These are phyloP conservation scores for Caenorhabditis sp. DNA, from an alignment of 2,888 invertebrate species.

Conservation along the genomic window DNA sequence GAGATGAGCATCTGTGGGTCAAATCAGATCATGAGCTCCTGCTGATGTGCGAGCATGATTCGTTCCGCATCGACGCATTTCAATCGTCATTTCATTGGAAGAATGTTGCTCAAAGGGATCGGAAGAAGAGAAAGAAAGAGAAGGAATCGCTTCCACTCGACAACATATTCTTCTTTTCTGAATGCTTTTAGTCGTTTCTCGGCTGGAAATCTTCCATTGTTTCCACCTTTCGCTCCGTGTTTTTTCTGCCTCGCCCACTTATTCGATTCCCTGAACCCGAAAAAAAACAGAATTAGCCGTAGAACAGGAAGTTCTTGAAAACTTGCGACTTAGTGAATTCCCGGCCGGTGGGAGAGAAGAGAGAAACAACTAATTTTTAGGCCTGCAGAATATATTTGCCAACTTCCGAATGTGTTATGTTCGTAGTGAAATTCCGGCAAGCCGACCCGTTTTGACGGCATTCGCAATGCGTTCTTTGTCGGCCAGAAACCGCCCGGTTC, in stretches of 20 bases:
- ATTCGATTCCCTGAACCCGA: constrained; percentile 24
- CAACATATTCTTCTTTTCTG: not conserved
- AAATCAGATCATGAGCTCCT: too few species aligned
- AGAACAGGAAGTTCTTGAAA: constrained; percentile 9
- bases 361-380: too few species aligned
- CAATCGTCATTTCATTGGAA: constrained; percentile 7
- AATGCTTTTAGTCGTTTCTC: constrained; percentile 14
- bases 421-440: too few species aligned
- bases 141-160: constrained; percentile 4
- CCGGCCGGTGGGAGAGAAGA: too few species aligned
- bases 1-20: too few species aligned
- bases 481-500: too few species aligned
- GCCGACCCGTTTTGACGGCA: too few species aligned
- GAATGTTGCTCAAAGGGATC: constrained; percentile 1
- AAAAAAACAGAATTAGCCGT: not conserved
- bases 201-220: constrained; percentile 10
- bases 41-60: not conserved
- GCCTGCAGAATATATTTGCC: too few species aligned
- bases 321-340: not conserved
- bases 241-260: constrained; percentile 14
- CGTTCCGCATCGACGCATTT: constrained; percentile 4
- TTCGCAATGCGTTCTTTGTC: too few species aligned
- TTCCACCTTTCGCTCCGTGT: not conserved
- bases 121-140: not conserved
- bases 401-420: too few species aligned